Evolutionary conservation across 2,888 invertebrate genomes (phyloP).

Genomic region (Tetrapedia diversipes): DNA sequence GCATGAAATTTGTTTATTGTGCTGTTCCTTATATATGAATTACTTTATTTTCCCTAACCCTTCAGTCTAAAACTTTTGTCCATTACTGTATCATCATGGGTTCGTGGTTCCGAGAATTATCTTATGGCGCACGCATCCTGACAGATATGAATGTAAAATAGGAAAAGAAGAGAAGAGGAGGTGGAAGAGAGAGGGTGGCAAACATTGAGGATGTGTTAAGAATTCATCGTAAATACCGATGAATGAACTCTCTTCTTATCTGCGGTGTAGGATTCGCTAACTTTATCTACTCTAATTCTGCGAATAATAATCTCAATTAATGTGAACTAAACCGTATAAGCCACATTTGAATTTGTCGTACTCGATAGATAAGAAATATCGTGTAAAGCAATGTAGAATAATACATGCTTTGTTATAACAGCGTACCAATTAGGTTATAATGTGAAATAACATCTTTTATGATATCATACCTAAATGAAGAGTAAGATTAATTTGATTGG

Average conservation of each 20-base stretch:
- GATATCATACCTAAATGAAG: slow-evolving; percentile 88
- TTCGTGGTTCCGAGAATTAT: slow-evolving; percentile 59
- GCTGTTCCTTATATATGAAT: no score
- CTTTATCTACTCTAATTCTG: slow-evolving; percentile 25
- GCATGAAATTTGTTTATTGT: no score
- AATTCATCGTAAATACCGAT: slow-evolving; percentile 62
- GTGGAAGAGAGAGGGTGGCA: slow-evolving; percentile 39
- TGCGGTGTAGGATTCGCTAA: slow-evolving; percentile 13
- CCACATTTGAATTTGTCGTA: background rate
- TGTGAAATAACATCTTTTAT: background rate
- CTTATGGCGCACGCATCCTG: slow-evolving; percentile 67
- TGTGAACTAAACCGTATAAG: background rate
- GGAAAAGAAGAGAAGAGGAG: slow-evolving; percentile 18
- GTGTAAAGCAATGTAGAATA: background rate
- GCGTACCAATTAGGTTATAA: background rate
- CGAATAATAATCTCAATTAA: slow-evolving; percentile 2
- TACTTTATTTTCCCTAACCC: no score
- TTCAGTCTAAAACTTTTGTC: no score
- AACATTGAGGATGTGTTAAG: slow-evolving; percentile 59
- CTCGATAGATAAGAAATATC: background rate
- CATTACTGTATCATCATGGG: no score
- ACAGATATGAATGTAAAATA: slow-evolving; percentile 62
- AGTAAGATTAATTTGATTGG: slow-evolving; percentile 96
- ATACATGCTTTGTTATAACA: background rate
- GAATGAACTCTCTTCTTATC: slow-evolving; percentile 54